Percentiles rank a stretch among this genome's conserved stretches.
Evolutionary conservation across 2,797 vertebrate species (phyloP).

Genomic region (Morus bassanus): DNA sequence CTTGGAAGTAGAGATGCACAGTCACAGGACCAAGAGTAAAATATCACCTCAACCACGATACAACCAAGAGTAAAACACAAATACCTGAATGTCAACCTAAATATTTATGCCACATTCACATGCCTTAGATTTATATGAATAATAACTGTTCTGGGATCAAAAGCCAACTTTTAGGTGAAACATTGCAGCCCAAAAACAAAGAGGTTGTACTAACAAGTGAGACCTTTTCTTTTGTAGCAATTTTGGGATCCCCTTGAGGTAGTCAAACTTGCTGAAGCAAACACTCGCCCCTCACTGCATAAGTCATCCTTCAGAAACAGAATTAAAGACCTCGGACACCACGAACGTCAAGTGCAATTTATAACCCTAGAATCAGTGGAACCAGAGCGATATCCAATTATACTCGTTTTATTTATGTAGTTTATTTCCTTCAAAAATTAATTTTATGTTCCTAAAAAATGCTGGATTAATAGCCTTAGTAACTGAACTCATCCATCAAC

Average conservation of each 20-base stretch:
- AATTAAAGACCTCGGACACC: conserved; percentile 29
- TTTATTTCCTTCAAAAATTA: conserved; percentile 9
- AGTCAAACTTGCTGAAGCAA: not conserved
- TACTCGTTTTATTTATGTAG: conserved; percentile 39
- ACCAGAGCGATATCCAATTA: not conserved
- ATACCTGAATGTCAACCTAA: not conserved
- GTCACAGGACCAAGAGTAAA: not conserved
- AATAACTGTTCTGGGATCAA: not conserved
- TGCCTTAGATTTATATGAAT: not conserved
- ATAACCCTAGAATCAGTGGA: conserved; percentile 24
- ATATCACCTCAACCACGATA: not conserved
- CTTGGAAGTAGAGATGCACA: not conserved
- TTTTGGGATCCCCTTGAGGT: not conserved
- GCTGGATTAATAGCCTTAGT: not conserved
- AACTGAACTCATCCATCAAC: not conserved
- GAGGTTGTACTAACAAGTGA: not conserved
- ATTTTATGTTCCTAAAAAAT: conserved; percentile 22
- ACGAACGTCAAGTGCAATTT: conserved; percentile 29
- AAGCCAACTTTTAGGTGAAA: not conserved
- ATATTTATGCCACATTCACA: not conserved
- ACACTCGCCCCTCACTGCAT: not conserved
- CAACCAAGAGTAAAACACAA: not conserved
- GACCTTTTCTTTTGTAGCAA: not conserved
- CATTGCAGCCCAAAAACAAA: not conserved
- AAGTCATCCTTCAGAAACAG: conserved; percentile 39